Percentiles rank a stretch among this genome's conserved stretches.
These are phyloP conservation scores for Rhorus exstirpatorius DNA, from an alignment of 2,888 invertebrate species.

Conservation along the genomic window DNA sequence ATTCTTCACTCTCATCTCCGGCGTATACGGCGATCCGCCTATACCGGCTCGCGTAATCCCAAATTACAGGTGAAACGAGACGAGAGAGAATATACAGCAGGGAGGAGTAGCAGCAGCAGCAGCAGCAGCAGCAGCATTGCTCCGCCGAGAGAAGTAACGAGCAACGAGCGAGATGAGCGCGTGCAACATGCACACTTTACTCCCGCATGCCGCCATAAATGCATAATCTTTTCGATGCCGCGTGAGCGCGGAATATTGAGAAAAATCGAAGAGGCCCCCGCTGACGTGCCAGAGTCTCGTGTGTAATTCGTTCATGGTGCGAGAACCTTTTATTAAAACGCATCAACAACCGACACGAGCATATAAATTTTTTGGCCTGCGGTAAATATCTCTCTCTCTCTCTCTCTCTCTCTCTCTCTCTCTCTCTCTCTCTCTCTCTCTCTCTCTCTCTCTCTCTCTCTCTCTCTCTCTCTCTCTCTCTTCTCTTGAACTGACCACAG, in stretches of 20 bases:
- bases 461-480: constrained; percentile 18
- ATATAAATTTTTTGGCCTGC: constrained; percentile 55
- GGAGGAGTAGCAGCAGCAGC: constrained; percentile 47
- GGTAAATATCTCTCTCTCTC: background rate
- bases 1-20: constrained; percentile 30
- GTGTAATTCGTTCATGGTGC: constrained; percentile 24
- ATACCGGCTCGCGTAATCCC: constrained; percentile 64
- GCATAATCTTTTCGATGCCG: constrained; percentile 64
- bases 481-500: constrained; percentile 23
- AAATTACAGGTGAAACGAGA: constrained; percentile 67
- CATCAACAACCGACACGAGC: constrained; percentile 57
- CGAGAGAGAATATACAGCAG: constrained; percentile 39
- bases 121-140: constrained; percentile 44
- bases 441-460: constrained; percentile 22
- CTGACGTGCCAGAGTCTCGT: constrained; percentile 58
- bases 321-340: constrained; percentile 68
- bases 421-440: constrained; percentile 18
- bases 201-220: constrained; percentile 63
- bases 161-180: constrained; percentile 34
- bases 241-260: constrained; percentile 66
- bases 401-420: constrained; percentile 21
- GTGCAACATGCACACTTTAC: constrained; percentile 61
- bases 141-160: constrained; percentile 39
- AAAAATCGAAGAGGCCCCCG: constrained; percentile 65
- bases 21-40: constrained; percentile 43